A percentile compares a stretch with the other conserved stretches of the same genome.
Conservation (phyloP, 2,888 invertebrate genomes). For the Bedellia somnulentella region DNA sequence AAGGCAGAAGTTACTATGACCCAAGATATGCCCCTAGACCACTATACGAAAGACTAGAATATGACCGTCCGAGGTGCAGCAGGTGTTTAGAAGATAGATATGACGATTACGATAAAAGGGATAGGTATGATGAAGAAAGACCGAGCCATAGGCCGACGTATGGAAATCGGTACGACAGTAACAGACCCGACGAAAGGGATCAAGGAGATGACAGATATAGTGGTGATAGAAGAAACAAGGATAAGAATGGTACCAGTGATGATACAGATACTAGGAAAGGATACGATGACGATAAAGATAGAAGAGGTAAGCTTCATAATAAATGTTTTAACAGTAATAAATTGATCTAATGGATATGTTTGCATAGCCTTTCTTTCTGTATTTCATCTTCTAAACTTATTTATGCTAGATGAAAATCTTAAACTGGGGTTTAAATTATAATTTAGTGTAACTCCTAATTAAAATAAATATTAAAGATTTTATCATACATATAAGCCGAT, state of each 20-base stretch:
- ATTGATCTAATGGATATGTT: too few relatives aligned
- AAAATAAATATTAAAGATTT: too few relatives aligned
- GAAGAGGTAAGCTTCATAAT: slow-evolving; percentile 10
- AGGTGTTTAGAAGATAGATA: slow-evolving; percentile 19
- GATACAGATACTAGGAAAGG: slow-evolving; percentile 18
- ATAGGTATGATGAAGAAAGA: slow-evolving; percentile 26
- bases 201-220: slow-evolving; percentile 2
- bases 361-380: too few relatives aligned
- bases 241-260: slow-evolving; percentile 19
- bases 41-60: slow-evolving; percentile 22
- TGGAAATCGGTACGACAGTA: slow-evolving; percentile 32
- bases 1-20: slow-evolving; percentile 40
- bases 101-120: slow-evolving; percentile 19
- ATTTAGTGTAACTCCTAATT: too few relatives aligned
- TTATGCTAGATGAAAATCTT: too few relatives aligned
- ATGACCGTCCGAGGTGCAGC: slow-evolving; percentile 30
- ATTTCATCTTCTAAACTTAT: too few relatives aligned
- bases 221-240: slow-evolving; percentile 12
- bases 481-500: too few relatives aligned
- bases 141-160: slow-evolving; percentile 28
- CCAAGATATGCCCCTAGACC: slow-evolving; percentile 29
- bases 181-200: slow-evolving; percentile 12
- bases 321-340: too few relatives aligned
- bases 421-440: too few relatives aligned
- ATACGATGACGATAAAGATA: slow-evolving; percentile 24